Base-by-base conservation (phyloP, 2,888 invertebrate species). In the Tipula unca region DNA sequence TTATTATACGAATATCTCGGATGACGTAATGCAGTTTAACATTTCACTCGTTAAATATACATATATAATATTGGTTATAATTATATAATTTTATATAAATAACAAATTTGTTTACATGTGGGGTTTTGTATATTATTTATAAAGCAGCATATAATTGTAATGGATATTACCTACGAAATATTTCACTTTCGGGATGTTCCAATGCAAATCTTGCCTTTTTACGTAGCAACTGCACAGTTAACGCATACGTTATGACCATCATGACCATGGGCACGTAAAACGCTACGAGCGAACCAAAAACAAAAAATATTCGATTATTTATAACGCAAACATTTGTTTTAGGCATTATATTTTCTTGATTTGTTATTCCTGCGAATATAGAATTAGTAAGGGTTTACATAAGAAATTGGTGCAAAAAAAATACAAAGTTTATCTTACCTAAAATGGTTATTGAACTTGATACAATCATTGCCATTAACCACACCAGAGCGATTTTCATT, bases 251-350 rank as follows among this genome's bases (percentile, higher is more conserved):
- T 86, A 96, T 94, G 87, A 98, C 95, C 98, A 99, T 98, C 88
- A 97, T 96, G 87, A 97, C 92, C 95, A 98, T 97, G 4, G 98
- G 98, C 87, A 98, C 95, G 92, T 98, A 98, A 92, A 99, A 99
- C 42, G 98, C 97, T 86, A 97, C 95, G 89, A 98, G 91, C 0
- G 98, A 98, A 25, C 98, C 98, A 90, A 97, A 96, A 85, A 97
- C 95, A 93, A 96, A 96, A 91, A 96, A 96, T 36, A 95, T 93
- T 3, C 96, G 92, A 90, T 96, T 96, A 92, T 96, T 96, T 90
- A 96, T 96, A 86, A 95, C 95, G 90, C 96, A 96, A 86, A 93
- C 91, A 82, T 94, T 93, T 83, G 94, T 93, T 85, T 94, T 93
- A 5, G 96, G 96, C 95, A 96, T 96, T 88, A 96, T 96, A 90